phyloP scores from a whole-genome alignment of 2,797 vertebrate genomes.

The Etheostoma nigrum region DNA sequence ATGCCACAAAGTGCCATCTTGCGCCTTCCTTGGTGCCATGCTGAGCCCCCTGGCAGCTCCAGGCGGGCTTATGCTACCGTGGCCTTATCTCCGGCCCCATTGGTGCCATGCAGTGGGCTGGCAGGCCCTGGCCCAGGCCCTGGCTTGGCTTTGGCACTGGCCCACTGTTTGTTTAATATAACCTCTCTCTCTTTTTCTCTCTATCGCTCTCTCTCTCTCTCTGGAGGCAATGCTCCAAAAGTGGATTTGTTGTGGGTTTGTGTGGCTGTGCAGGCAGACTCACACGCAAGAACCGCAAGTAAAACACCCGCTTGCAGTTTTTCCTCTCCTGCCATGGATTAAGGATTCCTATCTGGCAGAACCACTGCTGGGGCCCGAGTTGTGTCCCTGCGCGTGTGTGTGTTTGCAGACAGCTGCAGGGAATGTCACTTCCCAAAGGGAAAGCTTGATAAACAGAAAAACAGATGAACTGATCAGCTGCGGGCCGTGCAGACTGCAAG shows the following conservation, averaged over 20 bases:
- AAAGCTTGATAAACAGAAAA: conserved; percentile 20
- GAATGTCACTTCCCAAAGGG: conserved; percentile 49
- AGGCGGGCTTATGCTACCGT: conserved; percentile 39
- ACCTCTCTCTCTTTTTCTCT: conserved; percentile 23
- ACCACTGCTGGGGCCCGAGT: conserved; percentile 24
- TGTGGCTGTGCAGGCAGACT: conserved; percentile 7
- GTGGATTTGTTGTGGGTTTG: conserved; percentile 39
- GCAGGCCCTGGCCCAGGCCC: conserved; percentile 53
- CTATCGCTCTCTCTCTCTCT: conserved; percentile 22
- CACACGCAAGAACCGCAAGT: neutral
- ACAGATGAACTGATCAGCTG: conserved; percentile 9
- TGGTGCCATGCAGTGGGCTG: conserved; percentile 42
- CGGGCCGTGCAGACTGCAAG: conserved; percentile 9
- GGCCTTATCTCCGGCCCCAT: conserved; percentile 66
- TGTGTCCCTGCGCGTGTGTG: conserved; percentile 25
- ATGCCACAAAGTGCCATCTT: conserved; percentile 67
- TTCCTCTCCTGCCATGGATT: conserved; percentile 21
- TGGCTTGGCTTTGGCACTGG: conserved; percentile 46
- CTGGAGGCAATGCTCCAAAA: conserved; percentile 46
- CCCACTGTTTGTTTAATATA: conserved; percentile 53
- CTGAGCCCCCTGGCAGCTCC: conserved; percentile 61
- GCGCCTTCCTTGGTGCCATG: conserved; percentile 52
- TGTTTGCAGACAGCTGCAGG: conserved; percentile 47
- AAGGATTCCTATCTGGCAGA: conserved; percentile 52
- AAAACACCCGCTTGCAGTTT: conserved; percentile 25